Evolutionary conservation across 2,888 invertebrate genomes (phyloP).

Genomic region (Andrena flavipes): DNA sequence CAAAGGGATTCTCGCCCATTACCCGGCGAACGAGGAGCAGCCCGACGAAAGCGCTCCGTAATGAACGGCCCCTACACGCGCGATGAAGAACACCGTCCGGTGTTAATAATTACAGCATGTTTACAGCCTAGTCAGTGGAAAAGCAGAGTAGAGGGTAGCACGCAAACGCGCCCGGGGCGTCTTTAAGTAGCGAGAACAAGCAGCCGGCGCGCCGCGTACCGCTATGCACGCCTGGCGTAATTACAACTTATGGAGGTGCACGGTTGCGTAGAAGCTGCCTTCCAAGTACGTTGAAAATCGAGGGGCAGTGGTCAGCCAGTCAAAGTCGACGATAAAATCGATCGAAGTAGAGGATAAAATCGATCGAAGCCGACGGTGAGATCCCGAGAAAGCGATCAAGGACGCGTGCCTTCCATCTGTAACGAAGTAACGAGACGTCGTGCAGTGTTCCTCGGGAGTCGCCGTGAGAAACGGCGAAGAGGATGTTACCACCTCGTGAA

Average conservation of each 20-base stretch:
- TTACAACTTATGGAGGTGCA: conserved; percentile 28
- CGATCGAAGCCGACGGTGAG: neutral
- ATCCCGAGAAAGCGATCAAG: neutral
- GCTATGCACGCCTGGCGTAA: conserved; percentile 38
- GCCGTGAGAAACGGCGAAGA: neutral
- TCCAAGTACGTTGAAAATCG: conserved; percentile 47
- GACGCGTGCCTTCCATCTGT: neutral
- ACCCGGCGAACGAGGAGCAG: neutral
- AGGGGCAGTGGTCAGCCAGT: conserved; percentile 13
- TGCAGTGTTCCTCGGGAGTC: neutral
- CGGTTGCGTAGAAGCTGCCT: conserved; percentile 32
- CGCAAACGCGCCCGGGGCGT: conserved; percentile 39
- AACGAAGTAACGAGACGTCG: neutral
- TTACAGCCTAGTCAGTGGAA: conserved; percentile 28
- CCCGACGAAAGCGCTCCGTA: conserved; percentile 21
- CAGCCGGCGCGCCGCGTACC: conserved; percentile 18
- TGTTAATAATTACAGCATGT: conserved; percentile 56
- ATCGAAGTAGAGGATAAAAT: neutral
- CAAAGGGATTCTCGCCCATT: neutral
- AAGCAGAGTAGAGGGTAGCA: conserved; percentile 27
- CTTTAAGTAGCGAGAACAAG: conserved; percentile 6
- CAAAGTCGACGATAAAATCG: conserved; percentile 1
- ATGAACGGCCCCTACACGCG: conserved; percentile 23
- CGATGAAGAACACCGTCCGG: conserved; percentile 50
- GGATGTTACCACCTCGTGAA: conserved; percentile 13